Evolutionary conservation across 2,113 vertebrate species (phyloP).

Genomic region (Ptilonorhynchus violaceus): DNA sequence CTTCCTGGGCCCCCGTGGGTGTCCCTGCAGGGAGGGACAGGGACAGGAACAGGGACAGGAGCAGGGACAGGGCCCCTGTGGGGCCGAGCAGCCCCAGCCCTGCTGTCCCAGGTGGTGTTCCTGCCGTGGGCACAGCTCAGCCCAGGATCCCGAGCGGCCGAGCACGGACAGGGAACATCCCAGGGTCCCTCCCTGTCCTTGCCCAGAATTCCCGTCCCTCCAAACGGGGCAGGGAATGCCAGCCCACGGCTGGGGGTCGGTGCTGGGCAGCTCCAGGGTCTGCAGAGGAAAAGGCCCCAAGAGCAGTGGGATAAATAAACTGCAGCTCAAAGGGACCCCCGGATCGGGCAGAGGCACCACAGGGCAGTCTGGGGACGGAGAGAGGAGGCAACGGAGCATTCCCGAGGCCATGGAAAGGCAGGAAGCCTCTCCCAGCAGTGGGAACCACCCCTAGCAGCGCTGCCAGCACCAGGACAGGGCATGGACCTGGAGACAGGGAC

Average conservation of each 20-base stretch:
- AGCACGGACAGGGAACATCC: too few species aligned
- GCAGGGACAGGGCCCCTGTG: too few species aligned
- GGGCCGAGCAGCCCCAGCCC: too few species aligned
- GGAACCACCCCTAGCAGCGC: too few species aligned
- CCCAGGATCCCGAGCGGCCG: too few species aligned
- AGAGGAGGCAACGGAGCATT: neutral
- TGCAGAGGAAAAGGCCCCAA: slow-evolving; percentile 24
- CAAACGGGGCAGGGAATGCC: neutral
- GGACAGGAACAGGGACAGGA: too few species aligned
- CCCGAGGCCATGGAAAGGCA: neutral
- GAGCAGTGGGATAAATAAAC: slow-evolving; percentile 23
- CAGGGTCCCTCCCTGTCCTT: neutral
- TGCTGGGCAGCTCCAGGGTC: neutral
- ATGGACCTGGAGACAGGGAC: neutral
- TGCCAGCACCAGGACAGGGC: neutral
- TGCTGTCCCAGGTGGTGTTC: too few species aligned
- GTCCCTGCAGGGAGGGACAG: too few species aligned
- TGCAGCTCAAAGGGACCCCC: neutral
- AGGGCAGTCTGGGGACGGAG: neutral
- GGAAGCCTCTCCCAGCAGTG: neutral
- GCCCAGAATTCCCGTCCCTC: slow-evolving; percentile 32
- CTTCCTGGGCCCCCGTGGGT: too few species aligned
- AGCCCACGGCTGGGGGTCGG: too few species aligned
- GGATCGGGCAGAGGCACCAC: too few species aligned
- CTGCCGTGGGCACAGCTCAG: too few species aligned